phyloP scores from a whole-genome alignment of 2,888 invertebrate species.

The Folsomia candida region DNA sequence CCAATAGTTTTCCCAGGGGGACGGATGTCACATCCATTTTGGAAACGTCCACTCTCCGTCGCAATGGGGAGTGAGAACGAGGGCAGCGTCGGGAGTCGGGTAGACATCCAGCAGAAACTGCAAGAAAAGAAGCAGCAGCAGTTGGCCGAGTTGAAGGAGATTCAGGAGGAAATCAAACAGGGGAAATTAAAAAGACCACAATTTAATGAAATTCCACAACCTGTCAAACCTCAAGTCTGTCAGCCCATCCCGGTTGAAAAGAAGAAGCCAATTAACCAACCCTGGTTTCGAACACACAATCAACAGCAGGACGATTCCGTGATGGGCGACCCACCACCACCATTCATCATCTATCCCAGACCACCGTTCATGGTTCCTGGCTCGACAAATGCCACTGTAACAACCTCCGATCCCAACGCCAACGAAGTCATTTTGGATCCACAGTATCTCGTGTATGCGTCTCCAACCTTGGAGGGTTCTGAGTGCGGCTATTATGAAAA shows the following conservation, averaged over 20 bases:
- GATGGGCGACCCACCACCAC: too few species aligned
- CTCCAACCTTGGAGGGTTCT: constrained; percentile 20
- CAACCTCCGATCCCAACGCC: constrained; percentile 4
- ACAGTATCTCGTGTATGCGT: constrained; percentile 42
- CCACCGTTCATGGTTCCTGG: constrained; percentile 44
- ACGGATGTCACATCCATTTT: constrained; percentile 52
- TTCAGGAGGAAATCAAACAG: constrained; percentile 82
- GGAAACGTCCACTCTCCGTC: constrained; percentile 52
- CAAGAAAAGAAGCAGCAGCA: constrained; percentile 87
- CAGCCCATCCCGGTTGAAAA: constrained; percentile 72
- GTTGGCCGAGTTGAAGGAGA: constrained; percentile 74
- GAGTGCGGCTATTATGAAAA: constrained; percentile 41
- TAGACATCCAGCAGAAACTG: constrained; percentile 81
- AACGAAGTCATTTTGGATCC: constrained; percentile 46
- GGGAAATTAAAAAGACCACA: constrained; percentile 62
- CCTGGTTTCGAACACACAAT: constrained; percentile 57
- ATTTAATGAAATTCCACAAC: constrained; percentile 52
- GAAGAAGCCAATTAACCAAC: too few species aligned
- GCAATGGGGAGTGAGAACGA: constrained; percentile 70
- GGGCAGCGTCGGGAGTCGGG: constrained; percentile 70
- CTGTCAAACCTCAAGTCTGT: constrained; percentile 54
- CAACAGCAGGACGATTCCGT: constrained; percentile 10
- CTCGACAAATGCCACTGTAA: too few species aligned
- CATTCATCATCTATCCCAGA: constrained; percentile 26
- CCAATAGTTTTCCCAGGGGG: constrained; percentile 19